Conservation (phyloP, 2,888 invertebrate genomes). For the Schrankia costaestrigalis region DNA sequence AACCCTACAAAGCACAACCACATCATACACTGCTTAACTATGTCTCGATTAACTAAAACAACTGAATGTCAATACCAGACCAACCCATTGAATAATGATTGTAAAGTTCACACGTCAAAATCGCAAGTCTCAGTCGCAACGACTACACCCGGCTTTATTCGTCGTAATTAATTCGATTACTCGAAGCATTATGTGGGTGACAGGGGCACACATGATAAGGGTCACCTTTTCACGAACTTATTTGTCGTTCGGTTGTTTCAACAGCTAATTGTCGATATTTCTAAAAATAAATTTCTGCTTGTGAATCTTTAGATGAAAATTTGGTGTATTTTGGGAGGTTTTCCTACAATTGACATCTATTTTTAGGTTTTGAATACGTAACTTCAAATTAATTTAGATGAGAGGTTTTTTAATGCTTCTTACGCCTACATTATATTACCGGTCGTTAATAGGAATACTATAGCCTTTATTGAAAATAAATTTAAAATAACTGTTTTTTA, state of each 20-base stretch:
- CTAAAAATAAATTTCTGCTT: slow-evolving; percentile 14
- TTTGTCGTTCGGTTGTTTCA: slow-evolving; percentile 27
- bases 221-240: slow-evolving; percentile 45
- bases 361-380: no score
- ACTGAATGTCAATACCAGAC: slow-evolving; percentile 30
- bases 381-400: no score
- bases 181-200: slow-evolving; percentile 27
- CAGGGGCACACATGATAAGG: slow-evolving; percentile 41
- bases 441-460: no score
- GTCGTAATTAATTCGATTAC: slow-evolving; percentile 36
- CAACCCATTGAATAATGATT: slow-evolving; percentile 29
- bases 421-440: no score
- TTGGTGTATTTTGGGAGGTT: no score
- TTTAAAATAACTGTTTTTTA: no score
- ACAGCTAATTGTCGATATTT: slow-evolving; percentile 23
- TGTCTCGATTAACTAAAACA: no score
- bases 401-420: no score
- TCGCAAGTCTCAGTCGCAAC: slow-evolving; percentile 13
- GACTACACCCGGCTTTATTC: slow-evolving; percentile 20
- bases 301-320: background rate
- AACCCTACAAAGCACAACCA: slow-evolving; percentile 11
- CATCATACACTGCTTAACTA: slow-evolving; percentile 20
- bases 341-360: no score
- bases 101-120: slow-evolving; percentile 14
- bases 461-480: no score